Conservation (phyloP, 2,113 vertebrate species). For the Albula goreensis region DNA sequence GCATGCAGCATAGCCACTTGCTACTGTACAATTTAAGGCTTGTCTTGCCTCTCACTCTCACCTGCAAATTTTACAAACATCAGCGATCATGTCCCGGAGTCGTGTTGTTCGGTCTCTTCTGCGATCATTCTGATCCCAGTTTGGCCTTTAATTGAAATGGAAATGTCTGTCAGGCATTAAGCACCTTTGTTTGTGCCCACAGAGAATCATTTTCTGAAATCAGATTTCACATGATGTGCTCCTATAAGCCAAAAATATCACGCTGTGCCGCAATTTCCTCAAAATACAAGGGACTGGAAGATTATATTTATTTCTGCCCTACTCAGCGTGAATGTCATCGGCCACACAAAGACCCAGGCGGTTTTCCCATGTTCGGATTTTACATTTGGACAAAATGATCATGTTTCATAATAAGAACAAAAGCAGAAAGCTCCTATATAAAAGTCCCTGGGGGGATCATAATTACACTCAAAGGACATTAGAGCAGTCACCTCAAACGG, state of each 20-base stretch:
- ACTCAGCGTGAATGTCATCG: not conserved
- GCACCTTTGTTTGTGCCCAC: not conserved
- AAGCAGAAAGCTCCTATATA: not conserved
- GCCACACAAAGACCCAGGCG: not conserved
- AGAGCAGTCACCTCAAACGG: not conserved
- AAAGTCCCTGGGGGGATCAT: not conserved
- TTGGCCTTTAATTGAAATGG: not conserved
- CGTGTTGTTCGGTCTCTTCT: not conserved
- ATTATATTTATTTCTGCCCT: not conserved
- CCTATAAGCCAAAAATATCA: not conserved
- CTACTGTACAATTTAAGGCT: too few species aligned
- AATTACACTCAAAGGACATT: not conserved
- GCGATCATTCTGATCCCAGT: not conserved
- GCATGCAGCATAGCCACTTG: too few species aligned
- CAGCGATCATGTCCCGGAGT: not conserved
- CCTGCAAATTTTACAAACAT: too few species aligned
- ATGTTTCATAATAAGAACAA: not conserved
- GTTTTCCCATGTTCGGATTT: not conserved
- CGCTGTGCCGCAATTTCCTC: not conserved
- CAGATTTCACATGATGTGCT: not conserved
- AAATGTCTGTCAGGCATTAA: not conserved
- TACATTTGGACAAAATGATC: not conserved
- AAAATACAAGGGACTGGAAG: not conserved
- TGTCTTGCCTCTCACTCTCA: too few species aligned
- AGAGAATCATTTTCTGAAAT: not conserved